Percentiles rank a stretch among this genome's conserved stretches.
Evolutionary conservation across 2,888 invertebrate genomes (phyloP).

Genomic region (Leptopilina syphax): DNA sequence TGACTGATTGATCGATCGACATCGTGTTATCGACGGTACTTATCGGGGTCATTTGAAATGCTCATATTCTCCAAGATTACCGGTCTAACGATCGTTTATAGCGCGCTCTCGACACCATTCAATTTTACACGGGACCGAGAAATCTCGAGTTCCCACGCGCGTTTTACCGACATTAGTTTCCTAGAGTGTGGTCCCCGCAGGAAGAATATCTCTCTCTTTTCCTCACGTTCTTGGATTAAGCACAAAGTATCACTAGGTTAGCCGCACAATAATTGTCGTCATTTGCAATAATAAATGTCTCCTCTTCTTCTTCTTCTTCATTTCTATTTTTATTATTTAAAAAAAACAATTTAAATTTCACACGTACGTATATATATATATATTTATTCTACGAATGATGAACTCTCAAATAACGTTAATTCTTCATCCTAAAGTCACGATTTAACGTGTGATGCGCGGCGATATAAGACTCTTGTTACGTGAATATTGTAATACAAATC

Average conservation of each 20-base stretch:
- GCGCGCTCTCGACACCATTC: slow-evolving; percentile 42
- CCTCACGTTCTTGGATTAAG: background rate
- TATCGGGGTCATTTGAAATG: no score
- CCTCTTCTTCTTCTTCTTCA: background rate
- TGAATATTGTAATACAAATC: slow-evolving; percentile 33
- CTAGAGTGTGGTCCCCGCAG: background rate
- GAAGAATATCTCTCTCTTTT: slow-evolving; percentile 13
- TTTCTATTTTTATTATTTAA: background rate
- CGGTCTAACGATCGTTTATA: slow-evolving; percentile 44
- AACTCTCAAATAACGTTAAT: slow-evolving; percentile 19
- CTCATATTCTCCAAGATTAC: background rate
- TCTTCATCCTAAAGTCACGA: background rate
- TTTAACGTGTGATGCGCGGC: background rate
- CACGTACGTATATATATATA: slow-evolving; percentile 1
- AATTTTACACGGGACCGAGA: slow-evolving; percentile 46
- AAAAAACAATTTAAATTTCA: slow-evolving; percentile 20
- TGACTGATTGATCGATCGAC: no score
- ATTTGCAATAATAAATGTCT: background rate
- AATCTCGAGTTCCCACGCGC: slow-evolving; percentile 49
- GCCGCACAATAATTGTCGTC: no score
- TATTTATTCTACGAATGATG: slow-evolving; percentile 15
- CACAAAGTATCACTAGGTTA: slow-evolving; percentile 29
- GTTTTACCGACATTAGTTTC: background rate
- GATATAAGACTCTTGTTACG: slow-evolving; percentile 10
- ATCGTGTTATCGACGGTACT: no score